Conservation (phyloP, 2,797 vertebrate genomes). For the Phrynocephalus vlangalii region DNA sequence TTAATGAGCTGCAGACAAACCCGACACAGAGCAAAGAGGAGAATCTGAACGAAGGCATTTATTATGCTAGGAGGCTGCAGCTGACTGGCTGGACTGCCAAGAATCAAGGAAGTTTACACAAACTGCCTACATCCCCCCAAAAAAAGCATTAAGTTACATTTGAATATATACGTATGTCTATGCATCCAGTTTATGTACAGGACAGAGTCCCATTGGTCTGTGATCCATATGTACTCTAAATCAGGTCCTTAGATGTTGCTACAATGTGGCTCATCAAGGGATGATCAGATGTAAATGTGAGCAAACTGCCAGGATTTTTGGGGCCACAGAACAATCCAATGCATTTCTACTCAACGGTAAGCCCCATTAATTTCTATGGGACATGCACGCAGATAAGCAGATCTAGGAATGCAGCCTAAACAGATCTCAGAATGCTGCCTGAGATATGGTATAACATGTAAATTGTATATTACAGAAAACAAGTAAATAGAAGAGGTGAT, state of each 20-base stretch:
- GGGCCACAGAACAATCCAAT: background rate
- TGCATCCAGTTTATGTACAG: slow-evolving; percentile 26
- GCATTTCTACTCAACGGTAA: background rate
- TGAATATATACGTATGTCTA: slow-evolving; percentile 59
- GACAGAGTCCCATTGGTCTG: slow-evolving; percentile 38
- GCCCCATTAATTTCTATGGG: background rate
- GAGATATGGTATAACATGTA: slow-evolving; percentile 13
- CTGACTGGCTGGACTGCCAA: slow-evolving; percentile 76
- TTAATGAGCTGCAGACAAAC: slow-evolving; percentile 79
- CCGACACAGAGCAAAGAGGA: slow-evolving; percentile 70
- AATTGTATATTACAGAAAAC: background rate
- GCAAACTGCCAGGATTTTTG: background rate
- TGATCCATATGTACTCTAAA: slow-evolving; percentile 42
- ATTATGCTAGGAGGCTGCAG: slow-evolving; percentile 78
- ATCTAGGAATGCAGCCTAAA: background rate
- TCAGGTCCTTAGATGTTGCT: background rate
- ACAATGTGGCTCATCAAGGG: background rate
- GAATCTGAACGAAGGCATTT: slow-evolving; percentile 78
- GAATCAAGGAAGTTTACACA: slow-evolving; percentile 72
- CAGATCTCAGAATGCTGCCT: too few species aligned
- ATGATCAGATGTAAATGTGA: background rate
- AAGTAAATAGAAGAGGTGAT: too few species aligned
- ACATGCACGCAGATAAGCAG: background rate
- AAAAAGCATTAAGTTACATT: slow-evolving; percentile 71
- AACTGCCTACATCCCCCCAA: slow-evolving; percentile 66